Evolutionary conservation across 2,888 invertebrate genomes (phyloP).

Genomic region (Scelioninae gen. 1): DNA sequence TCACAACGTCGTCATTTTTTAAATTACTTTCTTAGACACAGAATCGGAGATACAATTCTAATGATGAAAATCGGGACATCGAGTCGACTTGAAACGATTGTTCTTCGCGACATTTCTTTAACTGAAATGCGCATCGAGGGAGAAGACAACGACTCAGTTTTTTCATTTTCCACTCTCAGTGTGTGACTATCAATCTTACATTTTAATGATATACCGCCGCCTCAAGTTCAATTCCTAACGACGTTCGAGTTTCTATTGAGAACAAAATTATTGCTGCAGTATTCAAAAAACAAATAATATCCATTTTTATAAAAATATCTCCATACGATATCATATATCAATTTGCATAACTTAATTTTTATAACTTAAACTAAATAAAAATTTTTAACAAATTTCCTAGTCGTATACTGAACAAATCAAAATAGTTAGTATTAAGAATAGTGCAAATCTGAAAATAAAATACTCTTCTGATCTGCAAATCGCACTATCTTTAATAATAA

Average conservation of each 20-base stretch:
- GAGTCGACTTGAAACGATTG: conserved; percentile 53
- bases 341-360: too few species aligned
- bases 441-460: conserved; percentile 28
- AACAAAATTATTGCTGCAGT: conserved; percentile 33
- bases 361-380: too few species aligned
- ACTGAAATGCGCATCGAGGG: conserved; percentile 56
- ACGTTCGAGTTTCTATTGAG: conserved; percentile 19
- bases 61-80: conserved; percentile 19
- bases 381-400: too few species aligned
- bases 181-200: conserved; percentile 69
- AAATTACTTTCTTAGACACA: neutral
- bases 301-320: too few species aligned
- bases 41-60: conserved; percentile 8
- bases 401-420: neutral
- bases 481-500: conserved; percentile 7
- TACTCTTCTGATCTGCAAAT: conserved; percentile 5
- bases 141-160: conserved; percentile 61
- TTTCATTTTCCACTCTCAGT: conserved; percentile 41
- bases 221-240: conserved; percentile 68
- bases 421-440: neutral
- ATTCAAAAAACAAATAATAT: neutral
- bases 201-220: conserved; percentile 71
- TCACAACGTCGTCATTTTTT: neutral
- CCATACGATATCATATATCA: too few species aligned
- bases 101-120: conserved; percentile 57